These are phyloP conservation scores for Aphis gossypii DNA, from an alignment of 1,140 invertebrate genomes.

Conservation along the genomic window DNA sequence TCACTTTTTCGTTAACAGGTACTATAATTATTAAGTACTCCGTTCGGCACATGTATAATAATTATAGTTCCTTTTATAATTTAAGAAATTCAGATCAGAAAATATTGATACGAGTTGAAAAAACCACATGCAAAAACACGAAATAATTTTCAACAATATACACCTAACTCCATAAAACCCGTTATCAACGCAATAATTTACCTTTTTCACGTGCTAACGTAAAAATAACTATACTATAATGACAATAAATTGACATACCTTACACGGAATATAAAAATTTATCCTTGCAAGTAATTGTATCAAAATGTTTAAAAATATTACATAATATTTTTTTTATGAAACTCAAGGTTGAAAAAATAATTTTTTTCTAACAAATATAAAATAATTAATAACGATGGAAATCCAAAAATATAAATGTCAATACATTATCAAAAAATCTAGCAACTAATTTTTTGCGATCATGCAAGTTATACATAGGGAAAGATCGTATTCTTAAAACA, in stretches of 20 bases:
- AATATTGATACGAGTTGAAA: background rate
- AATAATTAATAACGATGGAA: background rate
- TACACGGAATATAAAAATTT: background rate
- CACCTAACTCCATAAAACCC: background rate
- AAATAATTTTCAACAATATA: background rate
- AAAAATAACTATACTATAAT: background rate
- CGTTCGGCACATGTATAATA: background rate
- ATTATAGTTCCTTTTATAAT: background rate
- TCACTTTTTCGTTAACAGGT: background rate
- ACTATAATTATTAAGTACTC: background rate
- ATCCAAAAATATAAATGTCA: background rate
- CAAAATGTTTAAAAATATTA: background rate
- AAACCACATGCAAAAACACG: background rate
- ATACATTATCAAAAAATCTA: background rate
- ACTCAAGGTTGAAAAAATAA: background rate
- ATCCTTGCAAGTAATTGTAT: background rate
- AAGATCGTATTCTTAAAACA: background rate
- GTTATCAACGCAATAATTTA: background rate
- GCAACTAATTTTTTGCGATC: background rate
- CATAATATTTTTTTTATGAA: background rate
- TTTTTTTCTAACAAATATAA: background rate
- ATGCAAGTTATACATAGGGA: background rate
- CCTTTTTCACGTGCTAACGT: background rate
- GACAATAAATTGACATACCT: background rate
- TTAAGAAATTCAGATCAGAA: background rate